These are phyloP conservation scores for Himalopsyche japonica DNA, from an alignment of 2,888 invertebrate genomes.

Conservation along the genomic window DNA sequence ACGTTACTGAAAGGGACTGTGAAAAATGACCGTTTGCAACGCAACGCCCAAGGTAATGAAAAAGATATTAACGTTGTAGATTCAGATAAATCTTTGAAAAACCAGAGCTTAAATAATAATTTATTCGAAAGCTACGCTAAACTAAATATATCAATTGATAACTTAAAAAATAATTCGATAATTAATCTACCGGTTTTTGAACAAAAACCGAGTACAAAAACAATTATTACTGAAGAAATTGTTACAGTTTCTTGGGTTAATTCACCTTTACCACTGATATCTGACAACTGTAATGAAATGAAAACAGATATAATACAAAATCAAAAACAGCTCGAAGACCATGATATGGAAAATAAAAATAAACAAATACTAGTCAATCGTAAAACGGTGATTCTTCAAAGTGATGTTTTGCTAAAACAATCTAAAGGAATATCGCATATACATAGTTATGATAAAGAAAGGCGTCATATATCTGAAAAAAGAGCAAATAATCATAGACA, in stretches of 20 bases:
- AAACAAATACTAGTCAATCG: conserved; percentile 20
- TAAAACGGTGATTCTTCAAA: conserved; percentile 7
- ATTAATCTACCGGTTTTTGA: neutral
- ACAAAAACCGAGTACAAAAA: neutral
- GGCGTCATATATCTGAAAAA: conserved; percentile 15
- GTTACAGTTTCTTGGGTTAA: neutral
- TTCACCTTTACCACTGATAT: conserved; percentile 21
- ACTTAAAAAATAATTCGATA: neutral
- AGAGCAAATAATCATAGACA: neutral
- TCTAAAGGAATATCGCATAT: conserved; percentile 24
- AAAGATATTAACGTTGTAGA: neutral
- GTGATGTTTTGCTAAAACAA: neutral
- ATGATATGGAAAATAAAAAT: conserved; percentile 36
- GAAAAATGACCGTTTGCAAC: conserved; percentile 37
- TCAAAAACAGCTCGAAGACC: conserved; percentile 1
- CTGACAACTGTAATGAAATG: conserved; percentile 36
- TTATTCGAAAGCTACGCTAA: neutral
- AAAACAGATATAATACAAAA: conserved; percentile 11
- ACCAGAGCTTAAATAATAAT: neutral
- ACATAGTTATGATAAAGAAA: conserved; percentile 33
- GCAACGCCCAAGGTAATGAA: conserved; percentile 19
- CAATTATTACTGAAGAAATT: neutral
- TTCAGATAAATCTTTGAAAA: neutral
- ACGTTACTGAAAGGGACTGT: conserved; percentile 21
- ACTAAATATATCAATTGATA: neutral